Base-by-base conservation (phyloP, 2,888 invertebrate genomes). In the Eulithis prunata region DNA sequence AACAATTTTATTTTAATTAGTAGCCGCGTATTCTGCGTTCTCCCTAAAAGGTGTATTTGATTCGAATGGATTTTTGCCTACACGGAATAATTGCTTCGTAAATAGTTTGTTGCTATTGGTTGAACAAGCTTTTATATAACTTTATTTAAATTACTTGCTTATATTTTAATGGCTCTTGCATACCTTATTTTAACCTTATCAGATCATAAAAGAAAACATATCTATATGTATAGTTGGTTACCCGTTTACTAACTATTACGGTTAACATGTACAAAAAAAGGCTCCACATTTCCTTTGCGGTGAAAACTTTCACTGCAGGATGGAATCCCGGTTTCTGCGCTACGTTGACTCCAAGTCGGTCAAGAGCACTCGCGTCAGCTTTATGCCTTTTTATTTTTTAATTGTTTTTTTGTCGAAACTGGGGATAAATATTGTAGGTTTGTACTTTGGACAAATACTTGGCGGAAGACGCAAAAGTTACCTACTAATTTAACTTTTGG, bases 1-100 rank as follows among this genome's bases (percentile, higher is more conserved):
- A 90, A 89, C 90, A 90, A 90, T 91, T 93, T 93, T 90, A 87
- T 92, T 92, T 91, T 91, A 92, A 92, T 92, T 91, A 92, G 91
- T 87, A 89, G 79, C 88, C 85, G 85, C 85, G 81, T 81, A 80
- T n/a, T n/a, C 88, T 85, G 86, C 86, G 80, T 81, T 80, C 85
- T 75, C 80, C 78, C 79, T 88, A 88, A 88, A 88, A 86, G 88
- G 81, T 80, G 84, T 80, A 85, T 87, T 89, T 85, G 83, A 84
- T 88, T 87, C 83, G 80, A 74, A 83, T 78, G 78, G 72, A 71
- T 79, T 86, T 85, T 85, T 82, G 57, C 59, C 51, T 51, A 43
- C 45, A 64, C 57, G 57, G 60, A 62, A 46, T 45, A 21, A 51
- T 69, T 60, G 55, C 51, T 36, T 56, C 45, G 53, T 53, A 52